phyloP scores from a whole-genome alignment of 1,140 invertebrate genomes.

The Drosophila simulans region DNA sequence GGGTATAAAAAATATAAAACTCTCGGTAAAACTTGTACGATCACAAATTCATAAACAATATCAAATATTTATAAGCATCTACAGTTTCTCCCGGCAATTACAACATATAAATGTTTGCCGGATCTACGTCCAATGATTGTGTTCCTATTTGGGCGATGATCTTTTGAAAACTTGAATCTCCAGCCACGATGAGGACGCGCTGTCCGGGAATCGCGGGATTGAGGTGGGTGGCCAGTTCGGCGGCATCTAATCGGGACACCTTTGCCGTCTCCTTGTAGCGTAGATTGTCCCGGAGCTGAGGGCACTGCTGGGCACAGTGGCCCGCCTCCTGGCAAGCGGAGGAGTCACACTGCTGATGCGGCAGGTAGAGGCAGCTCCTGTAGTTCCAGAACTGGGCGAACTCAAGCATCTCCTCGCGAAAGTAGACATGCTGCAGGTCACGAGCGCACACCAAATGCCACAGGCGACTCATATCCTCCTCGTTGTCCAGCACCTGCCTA shows the following conservation, averaged over 20 bases:
- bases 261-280: conserved; percentile 60
- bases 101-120: conserved; percentile 46
- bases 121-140: conserved; percentile 13
- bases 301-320: conserved; percentile 25
- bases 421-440: conserved; percentile 66
- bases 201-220: neutral
- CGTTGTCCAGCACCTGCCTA: conserved; percentile 66
- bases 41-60: neutral
- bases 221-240: conserved; percentile 5
- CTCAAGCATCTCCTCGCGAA: conserved; percentile 63
- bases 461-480: conserved; percentile 74
- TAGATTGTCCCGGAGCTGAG: conserved; percentile 27
- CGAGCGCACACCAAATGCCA: conserved; percentile 64
- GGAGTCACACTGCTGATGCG: conserved; percentile 43
- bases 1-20: no score
- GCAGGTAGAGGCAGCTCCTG: conserved; percentile 56
- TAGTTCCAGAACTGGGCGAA: conserved; percentile 79
- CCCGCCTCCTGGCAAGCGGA: conserved; percentile 1
- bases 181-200: conserved; percentile 51
- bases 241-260: conserved; percentile 28
- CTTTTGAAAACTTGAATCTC: conserved; percentile 51
- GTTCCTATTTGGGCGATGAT: conserved; percentile 16
- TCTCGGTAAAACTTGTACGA: no score
- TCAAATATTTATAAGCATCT: neutral
- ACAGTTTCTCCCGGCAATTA: conserved; percentile 11